A percentile compares a stretch with the other conserved stretches of the same genome.
Conservation (phyloP, 2,113 vertebrate genomes). For the Bubalus kerabau region DNA sequence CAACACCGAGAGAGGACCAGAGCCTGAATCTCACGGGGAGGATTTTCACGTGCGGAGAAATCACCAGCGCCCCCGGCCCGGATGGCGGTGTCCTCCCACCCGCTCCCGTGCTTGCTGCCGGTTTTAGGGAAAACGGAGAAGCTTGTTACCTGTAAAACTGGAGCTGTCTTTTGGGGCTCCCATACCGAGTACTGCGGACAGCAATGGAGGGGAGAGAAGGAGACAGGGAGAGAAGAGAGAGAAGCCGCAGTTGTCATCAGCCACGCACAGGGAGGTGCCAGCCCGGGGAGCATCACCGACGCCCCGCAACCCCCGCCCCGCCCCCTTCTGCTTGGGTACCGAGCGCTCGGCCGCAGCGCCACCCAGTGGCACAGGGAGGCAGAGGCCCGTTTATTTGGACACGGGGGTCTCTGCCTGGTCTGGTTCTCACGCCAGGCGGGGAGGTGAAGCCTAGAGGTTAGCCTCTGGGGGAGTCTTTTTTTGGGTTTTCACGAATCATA, state of each 20-base stretch:
- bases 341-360: conserved; percentile 42
- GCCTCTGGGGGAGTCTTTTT: background rate
- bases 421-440: accelerated
- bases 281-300: background rate
- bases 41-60: background rate
- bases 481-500: background rate
- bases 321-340: accelerated
- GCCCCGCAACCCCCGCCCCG: background rate
- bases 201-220: conserved; percentile 73
- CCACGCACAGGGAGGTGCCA: background rate
- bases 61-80: accelerated
- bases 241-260: conserved; percentile 73
- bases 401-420: accelerated
- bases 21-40: background rate
- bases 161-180: conserved; percentile 99
- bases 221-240: conserved; percentile 74
- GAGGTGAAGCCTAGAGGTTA: background rate
- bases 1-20: background rate
- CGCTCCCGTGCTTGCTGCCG: background rate
- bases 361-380: conserved; percentile 49
- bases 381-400: background rate
- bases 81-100: background rate
- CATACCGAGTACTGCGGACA: conserved; percentile 95
- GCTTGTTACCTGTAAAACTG: conserved; percentile 98
- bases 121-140: background rate